Conservation (phyloP, 2,888 invertebrate genomes). For the Loripinus fragilis region DNA sequence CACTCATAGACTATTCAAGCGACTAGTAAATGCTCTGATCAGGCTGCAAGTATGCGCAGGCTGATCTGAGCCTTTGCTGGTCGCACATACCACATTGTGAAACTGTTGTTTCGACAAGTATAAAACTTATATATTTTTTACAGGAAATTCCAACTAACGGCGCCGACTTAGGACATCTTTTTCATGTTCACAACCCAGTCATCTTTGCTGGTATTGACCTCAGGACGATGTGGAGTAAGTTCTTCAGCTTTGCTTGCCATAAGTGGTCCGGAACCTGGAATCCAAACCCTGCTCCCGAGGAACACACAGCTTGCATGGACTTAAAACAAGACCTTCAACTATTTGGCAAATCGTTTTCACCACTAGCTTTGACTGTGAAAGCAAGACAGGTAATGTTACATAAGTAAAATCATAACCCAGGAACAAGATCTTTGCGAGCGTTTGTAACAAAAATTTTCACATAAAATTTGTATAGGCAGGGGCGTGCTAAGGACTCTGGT, state of each 20-base stretch:
- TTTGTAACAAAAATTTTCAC: too few species aligned
- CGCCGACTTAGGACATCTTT: constrained; percentile 92
- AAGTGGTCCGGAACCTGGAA: constrained; percentile 88
- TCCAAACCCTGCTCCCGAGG: constrained; percentile 83
- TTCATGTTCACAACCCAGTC: constrained; percentile 89
- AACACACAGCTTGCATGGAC: constrained; percentile 87
- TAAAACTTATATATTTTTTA: constrained; percentile 20
- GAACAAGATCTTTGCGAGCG: too few species aligned
- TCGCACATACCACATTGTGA: too few species aligned
- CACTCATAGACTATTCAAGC: too few species aligned
- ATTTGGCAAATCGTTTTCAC: constrained; percentile 85
- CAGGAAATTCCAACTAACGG: constrained; percentile 96
- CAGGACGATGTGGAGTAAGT: constrained; percentile 77
- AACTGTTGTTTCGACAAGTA: too few species aligned
- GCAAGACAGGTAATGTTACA: constrained; percentile 88
- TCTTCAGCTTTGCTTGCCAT: constrained; percentile 85
- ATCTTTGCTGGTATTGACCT: constrained; percentile 85
- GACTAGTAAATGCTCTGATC: too few species aligned
- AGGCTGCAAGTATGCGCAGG: too few species aligned
- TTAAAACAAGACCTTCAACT: constrained; percentile 88
- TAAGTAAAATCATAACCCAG: too few species aligned
- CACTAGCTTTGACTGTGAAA: constrained; percentile 87
- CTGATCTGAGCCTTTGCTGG: too few species aligned
- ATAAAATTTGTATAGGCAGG: too few species aligned
- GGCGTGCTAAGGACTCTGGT: too few species aligned